Evolutionary conservation across 2,888 invertebrate species (phyloP).

Genomic region (Cylindroiulus punctatus): DNA sequence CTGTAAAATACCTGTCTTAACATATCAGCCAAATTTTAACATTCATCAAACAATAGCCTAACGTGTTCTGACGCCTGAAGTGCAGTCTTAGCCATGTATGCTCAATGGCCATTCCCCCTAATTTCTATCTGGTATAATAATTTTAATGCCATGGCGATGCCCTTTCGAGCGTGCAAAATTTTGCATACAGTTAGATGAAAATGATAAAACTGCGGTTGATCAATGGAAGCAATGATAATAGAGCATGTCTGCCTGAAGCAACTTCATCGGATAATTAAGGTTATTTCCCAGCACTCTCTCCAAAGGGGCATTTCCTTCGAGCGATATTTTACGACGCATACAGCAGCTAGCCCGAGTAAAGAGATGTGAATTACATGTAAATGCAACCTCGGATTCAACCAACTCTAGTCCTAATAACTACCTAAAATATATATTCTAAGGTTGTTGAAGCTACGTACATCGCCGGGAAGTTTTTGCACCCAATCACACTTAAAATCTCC

Average conservation of each 20-base stretch:
- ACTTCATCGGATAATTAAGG: constrained; percentile 42
- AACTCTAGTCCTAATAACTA: too few species aligned
- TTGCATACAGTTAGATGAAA: constrained; percentile 33
- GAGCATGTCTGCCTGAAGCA: constrained; percentile 23
- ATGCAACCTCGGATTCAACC: not conserved
- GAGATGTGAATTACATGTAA: constrained; percentile 2
- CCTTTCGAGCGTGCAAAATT: constrained; percentile 22
- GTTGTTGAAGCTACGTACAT: too few species aligned
- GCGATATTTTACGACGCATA: not conserved
- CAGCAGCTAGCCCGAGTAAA: not conserved
- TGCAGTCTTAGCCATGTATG: not conserved
- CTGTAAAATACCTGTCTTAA: not conserved
- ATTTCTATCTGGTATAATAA: constrained; percentile 34
- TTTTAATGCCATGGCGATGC: constrained; percentile 15
- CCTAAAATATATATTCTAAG: too few species aligned
- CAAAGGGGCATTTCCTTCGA: not conserved
- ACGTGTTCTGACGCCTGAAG: not conserved
- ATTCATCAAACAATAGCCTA: not conserved
- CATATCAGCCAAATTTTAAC: not conserved
- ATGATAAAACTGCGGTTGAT: constrained; percentile 42
- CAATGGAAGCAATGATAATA: constrained; percentile 22
- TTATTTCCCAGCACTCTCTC: constrained; percentile 28
- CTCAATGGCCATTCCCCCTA: constrained; percentile 4
- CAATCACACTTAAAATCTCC: too few species aligned
- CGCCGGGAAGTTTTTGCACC: too few species aligned